Conservation (phyloP, 2,888 invertebrate species). For the Microplitis deprimator region DNA sequence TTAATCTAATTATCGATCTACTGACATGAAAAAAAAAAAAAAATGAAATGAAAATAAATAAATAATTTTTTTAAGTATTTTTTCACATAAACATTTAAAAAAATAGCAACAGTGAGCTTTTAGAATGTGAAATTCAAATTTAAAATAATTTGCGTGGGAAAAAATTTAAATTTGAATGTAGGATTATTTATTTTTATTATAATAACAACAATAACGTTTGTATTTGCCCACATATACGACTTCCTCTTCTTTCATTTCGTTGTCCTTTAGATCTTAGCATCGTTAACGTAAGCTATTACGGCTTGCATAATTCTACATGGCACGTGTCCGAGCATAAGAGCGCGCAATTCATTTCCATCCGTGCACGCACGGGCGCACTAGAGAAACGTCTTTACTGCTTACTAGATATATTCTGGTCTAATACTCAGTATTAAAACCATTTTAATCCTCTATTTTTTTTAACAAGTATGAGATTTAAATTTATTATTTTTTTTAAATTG, state of each 20-base stretch:
- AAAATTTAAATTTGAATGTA: constrained; percentile 35
- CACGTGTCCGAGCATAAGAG: constrained; percentile 44
- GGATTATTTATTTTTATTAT: constrained; percentile 17
- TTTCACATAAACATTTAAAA: no score
- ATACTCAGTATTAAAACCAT: neutral
- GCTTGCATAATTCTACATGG: constrained; percentile 47
- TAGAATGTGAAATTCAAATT: neutral
- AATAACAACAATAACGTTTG: neutral
- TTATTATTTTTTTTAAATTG: neutral
- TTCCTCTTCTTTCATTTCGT: constrained; percentile 18
- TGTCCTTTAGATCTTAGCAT: constrained; percentile 13
- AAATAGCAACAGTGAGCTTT: no score
- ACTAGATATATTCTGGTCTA: neutral
- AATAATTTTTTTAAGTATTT: no score
- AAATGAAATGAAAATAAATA: neutral
- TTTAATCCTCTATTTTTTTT: neutral
- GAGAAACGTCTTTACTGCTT: constrained; percentile 23
- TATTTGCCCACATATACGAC: neutral
- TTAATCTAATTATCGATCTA: constrained; percentile 13
- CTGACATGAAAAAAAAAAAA: neutral
- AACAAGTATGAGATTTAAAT: neutral
- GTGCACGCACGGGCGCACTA: constrained; percentile 35
- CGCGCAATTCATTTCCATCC: constrained; percentile 41
- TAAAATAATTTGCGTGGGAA: neutral
- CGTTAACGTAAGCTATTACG: constrained; percentile 31